Evolutionary conservation across 2,888 invertebrate genomes (phyloP), one percentile per base, ranked within the genome.

Genomic region (Aporophyla nigra): DNA sequence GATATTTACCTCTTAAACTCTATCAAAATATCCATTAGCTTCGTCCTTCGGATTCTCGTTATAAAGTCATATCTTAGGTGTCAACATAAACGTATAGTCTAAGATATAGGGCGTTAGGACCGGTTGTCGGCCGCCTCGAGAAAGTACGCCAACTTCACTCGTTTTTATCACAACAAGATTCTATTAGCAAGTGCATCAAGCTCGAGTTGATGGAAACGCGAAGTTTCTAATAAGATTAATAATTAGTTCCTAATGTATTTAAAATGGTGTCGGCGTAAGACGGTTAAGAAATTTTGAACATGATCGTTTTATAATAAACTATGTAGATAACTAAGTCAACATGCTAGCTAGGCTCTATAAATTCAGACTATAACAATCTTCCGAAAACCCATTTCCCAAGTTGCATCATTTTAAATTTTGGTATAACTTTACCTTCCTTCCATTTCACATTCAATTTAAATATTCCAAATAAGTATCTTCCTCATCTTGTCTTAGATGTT

Each of bases 31-130:
- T 9, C 9, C 4, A 46, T 51, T 71, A 12, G 43, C 43, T 61
- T 59, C 33, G 61, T 58, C 59, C 46, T 67, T 79, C 53, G n/a
- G 10, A 65, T 70, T 83, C 71, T 75, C 46, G 67, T 74, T 68
- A 68, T 67, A 79, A 56, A 74, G 62, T 65, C 61, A 78, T 82
- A 70, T 72, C 33, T 67, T 56, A 70, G n/a, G 53, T 59, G 66
- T 63, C 53, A 59, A 33, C 59, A 51, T 70, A 49, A 66, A 54
- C 53, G n/a, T 43, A 58, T 69, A 72, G 33, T 5, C 49, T 70
- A 68, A 71, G 70, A 84, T 76, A 85, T 82, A 84, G 85, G 85
- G 79, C 75, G 69, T 1, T 62, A 40, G 75, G 75, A 85, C 84
- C 85, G 84, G 84, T 84, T 84, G 71, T 3, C 16, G 46, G 56